Evolutionary conservation across 2,113 vertebrate genomes (phyloP).

Genomic region (Ophthalmolycus amberensis): DNA sequence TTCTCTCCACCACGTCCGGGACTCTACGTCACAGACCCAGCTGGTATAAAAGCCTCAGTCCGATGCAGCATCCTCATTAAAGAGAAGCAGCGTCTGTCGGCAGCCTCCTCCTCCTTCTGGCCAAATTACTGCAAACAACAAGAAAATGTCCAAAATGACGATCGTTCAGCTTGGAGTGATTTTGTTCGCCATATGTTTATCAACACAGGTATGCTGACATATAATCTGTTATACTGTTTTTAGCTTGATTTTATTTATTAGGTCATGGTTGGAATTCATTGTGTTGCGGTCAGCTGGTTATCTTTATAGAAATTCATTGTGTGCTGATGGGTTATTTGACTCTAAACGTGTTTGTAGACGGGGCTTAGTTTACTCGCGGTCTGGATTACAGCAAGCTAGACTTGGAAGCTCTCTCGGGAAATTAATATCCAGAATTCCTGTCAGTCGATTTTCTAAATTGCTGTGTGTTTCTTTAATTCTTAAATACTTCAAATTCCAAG

Average conservation of each 20-base stretch:
- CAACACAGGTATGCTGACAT: slow-evolving; percentile 77
- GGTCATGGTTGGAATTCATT: too few species aligned
- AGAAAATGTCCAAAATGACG: slow-evolving; percentile 77
- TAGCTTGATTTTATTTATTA: neutral
- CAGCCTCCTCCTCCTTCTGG: slow-evolving; percentile 47
- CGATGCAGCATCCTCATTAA: slow-evolving; percentile 58
- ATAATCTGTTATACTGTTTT: too few species aligned
- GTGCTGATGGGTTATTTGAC: neutral
- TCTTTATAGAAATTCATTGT: neutral
- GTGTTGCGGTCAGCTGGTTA: too few species aligned
- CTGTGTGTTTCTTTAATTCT: slow-evolving; percentile 5
- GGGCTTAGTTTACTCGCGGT: neutral
- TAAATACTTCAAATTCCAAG: neutral
- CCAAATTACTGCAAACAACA: slow-evolving; percentile 39
- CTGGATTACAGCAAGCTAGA: slow-evolving; percentile 17
- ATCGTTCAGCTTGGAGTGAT: slow-evolving; percentile 73
- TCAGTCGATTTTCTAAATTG: slow-evolving; percentile 4
- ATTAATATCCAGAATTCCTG: slow-evolving; percentile 10
- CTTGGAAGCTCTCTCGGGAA: slow-evolving; percentile 25
- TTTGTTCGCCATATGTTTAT: slow-evolving; percentile 77
- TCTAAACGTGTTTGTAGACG: slow-evolving; percentile 15
- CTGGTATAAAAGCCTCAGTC: slow-evolving; percentile 71
- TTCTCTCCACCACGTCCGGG: neutral
- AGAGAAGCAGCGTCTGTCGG: slow-evolving; percentile 50
- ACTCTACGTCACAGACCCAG: slow-evolving; percentile 61